A percentile compares a stretch with the other conserved stretches of the same genome.
phyloP scores from a whole-genome alignment of 2,797 vertebrate species.

The Selene dorsalis region DNA sequence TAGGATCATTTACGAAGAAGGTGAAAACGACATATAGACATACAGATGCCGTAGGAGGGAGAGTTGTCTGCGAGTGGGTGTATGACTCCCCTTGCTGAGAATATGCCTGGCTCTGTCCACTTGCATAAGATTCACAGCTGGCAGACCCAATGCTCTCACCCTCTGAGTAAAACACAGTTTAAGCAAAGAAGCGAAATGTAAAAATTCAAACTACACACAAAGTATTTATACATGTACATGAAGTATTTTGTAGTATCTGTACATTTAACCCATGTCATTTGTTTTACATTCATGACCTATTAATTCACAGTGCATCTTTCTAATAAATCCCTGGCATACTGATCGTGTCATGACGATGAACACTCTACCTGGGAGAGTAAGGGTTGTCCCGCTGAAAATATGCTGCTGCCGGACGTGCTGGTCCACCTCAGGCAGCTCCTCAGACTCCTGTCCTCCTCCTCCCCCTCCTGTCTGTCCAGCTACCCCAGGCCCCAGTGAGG shows the following conservation, averaged over 20 bases:
- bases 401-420: constrained; percentile 87
- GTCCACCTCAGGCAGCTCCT: constrained; percentile 89
- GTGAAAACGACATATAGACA: constrained; percentile 48
- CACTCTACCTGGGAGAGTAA: constrained; percentile 80
- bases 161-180: constrained; percentile 54
- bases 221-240: too few species aligned
- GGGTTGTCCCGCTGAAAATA: constrained; percentile 73
- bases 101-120: constrained; percentile 82
- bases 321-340: neutral
- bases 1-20: neutral
- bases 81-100: constrained; percentile 81
- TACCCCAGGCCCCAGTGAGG: constrained; percentile 70
- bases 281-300: neutral
- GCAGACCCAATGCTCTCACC: constrained; percentile 80
- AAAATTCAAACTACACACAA: neutral
- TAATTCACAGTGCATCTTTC: neutral
- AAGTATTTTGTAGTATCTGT: neutral
- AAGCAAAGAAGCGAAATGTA: neutral
- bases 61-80: constrained; percentile 71
- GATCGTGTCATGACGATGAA: neutral
- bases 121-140: constrained; percentile 83
- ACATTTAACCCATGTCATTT: neutral
- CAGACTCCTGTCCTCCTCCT: constrained; percentile 79
- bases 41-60: constrained; percentile 76
- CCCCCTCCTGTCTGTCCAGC: constrained; percentile 57